Percentiles rank a stretch among this genome's conserved stretches.
These are phyloP conservation scores for Lysiphlebus fabarum DNA, from an alignment of 1,140 invertebrate genomes.

Conservation along the genomic window DNA sequence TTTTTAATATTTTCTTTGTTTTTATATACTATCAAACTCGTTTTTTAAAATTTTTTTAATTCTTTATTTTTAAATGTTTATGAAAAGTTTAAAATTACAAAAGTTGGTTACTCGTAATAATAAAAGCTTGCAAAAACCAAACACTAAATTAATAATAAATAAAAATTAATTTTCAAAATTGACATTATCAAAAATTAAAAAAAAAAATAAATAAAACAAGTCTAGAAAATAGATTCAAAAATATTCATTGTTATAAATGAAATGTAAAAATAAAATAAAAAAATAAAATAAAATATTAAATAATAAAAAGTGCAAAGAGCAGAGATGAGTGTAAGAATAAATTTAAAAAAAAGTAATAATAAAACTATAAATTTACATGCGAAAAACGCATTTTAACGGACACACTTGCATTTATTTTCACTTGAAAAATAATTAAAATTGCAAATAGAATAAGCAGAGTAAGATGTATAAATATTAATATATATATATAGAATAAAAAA, in stretches of 20 bases:
- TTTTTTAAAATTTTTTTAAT: not conserved
- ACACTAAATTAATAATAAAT: no score
- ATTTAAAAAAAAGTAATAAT: constrained; percentile 18
- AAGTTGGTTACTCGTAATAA: constrained; percentile 7
- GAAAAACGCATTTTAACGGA: constrained; percentile 19
- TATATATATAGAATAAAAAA: constrained; percentile 2
- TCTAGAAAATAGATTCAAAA: constrained; percentile 1
- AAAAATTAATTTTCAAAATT: no score
- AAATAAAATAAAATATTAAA: not conserved
- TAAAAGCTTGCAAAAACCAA: no score
- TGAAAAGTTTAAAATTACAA: constrained; percentile 17
- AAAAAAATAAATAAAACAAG: not conserved
- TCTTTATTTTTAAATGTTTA: not conserved
- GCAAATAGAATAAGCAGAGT: constrained; percentile 29
- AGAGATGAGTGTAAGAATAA: constrained; percentile 3
- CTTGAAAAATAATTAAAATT: constrained; percentile 24
- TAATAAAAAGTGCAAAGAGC: not conserved
- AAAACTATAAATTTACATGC: constrained; percentile 21
- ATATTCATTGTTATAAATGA: not conserved
- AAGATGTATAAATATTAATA: constrained; percentile 30
- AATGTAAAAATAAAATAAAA: not conserved
- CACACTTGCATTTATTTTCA: constrained; percentile 24
- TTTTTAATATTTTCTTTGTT: not conserved
- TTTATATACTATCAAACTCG: no score
- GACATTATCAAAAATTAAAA: not conserved